These are phyloP conservation scores for Sebastes vulpes DNA, from an alignment of 2,797 vertebrate genomes.

Conservation along the genomic window DNA sequence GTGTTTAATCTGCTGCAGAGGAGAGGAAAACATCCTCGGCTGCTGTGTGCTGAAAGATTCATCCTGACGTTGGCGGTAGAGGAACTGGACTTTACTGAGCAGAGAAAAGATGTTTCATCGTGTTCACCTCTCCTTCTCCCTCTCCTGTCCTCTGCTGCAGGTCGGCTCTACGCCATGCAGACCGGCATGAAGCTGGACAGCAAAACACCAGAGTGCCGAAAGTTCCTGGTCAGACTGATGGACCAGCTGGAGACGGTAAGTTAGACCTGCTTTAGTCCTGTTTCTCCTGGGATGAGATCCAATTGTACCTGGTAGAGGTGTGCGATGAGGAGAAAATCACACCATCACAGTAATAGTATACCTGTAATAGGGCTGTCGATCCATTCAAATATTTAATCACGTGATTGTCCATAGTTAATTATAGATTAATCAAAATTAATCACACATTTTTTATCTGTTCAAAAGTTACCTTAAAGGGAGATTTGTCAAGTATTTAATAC, in stretches of 20 bases:
- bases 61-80: not conserved
- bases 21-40: not conserved
- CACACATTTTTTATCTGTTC: too few relatives aligned
- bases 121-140: not conserved
- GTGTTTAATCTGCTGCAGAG: not conserved
- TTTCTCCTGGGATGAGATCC: not conserved
- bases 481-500: too few relatives aligned
- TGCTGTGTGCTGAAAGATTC: not conserved
- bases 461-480: too few relatives aligned
- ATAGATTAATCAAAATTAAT: too few relatives aligned
- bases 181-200: slow-evolving; percentile 98
- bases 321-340: not conserved
- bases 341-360: not conserved
- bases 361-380: too few relatives aligned
- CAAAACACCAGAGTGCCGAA: slow-evolving; percentile 95
- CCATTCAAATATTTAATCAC: too few relatives aligned
- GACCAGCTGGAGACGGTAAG: slow-evolving; percentile 95
- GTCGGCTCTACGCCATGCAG: slow-evolving; percentile 97
- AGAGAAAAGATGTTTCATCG: not conserved
- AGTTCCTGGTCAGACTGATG: slow-evolving; percentile 97
- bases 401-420: too few relatives aligned
- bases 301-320: not conserved
- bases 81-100: not conserved
- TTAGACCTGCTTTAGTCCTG: not conserved
- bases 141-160: slow-evolving; percentile 70